Evolutionary conservation across 1,140 invertebrate genomes (phyloP), one percentile per base, ranked within the genome.

Genomic region (Drosophila orena): DNA sequence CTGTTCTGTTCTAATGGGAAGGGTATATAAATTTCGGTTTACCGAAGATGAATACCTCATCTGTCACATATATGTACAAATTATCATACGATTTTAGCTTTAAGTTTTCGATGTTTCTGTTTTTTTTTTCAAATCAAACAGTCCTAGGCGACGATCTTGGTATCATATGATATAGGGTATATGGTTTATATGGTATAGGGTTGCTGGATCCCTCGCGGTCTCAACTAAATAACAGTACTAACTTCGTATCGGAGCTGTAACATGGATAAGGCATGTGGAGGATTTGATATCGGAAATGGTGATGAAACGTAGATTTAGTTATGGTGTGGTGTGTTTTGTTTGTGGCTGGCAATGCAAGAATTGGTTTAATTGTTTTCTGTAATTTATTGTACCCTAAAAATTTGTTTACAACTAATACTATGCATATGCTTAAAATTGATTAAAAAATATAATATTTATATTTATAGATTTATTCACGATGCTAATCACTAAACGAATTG

Each of bases 191-290:
- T 30, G 30, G 30, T 30, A 30, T 30, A 20, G 30, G 57, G 44
- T 54, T 69, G 37, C 27, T 52, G 49, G 22, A 50, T 52, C 40
- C 53, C 52, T 76, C 38, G 54, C 54, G 59, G 58, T 56, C 65
- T 78, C 79, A 86, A 86, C 84, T 88, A 81, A 86, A 86, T 86
- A 86, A 86, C 81, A 86, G 75, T 86, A 60, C 78, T 86, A 88
- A 81, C 66, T 71, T 68, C 72, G 52, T 53, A 68, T 58, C 66
- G 66, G 65, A 71, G 69, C 56, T 75, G 55, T 77, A 71, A 71
- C 73, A 71, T 68, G 60, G 62, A 62, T 75, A 56, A 77, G 79
- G 61, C 46, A 79, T 77, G 50, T 74, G 58, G 80, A 75, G 83
- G 59, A 73, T 70, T 65, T 78, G 66, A 61, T 71, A 42, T 61